Evolutionary conservation across 2,888 invertebrate genomes (phyloP).

Genomic region (Meiosimyza decipiens): DNA sequence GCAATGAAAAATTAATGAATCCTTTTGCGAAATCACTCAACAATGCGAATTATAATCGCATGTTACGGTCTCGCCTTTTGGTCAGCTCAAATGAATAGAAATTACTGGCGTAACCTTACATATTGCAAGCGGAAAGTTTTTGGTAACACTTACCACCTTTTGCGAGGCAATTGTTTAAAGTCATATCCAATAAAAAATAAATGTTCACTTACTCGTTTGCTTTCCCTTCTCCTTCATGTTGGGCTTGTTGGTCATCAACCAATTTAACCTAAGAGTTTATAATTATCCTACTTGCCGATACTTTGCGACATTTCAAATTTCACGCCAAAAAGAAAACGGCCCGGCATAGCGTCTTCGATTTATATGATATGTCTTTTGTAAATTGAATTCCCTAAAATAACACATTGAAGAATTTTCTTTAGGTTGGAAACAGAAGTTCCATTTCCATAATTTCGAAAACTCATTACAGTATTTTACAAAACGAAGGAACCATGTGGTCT

Average conservation of each 20-base stretch:
- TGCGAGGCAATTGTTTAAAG: not conserved
- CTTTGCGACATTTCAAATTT: constrained; percentile 34
- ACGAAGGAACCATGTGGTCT: no score
- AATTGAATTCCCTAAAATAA: no score
- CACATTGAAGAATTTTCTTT: no score
- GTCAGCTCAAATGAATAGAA: not conserved
- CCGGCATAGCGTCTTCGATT: no score
- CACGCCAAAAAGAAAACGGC: no score
- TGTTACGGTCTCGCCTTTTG: constrained; percentile 26
- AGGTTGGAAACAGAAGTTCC: no score
- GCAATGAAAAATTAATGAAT: constrained; percentile 39
- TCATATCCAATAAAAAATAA: constrained; percentile 33
- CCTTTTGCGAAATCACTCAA: constrained; percentile 41
- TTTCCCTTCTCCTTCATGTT: not conserved
- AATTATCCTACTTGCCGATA: constrained; percentile 4
- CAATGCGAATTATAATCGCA: constrained; percentile 39
- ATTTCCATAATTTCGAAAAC: no score
- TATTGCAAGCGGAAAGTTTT: constrained; percentile 25
- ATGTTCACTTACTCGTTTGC: constrained; percentile 33
- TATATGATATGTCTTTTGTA: no score
- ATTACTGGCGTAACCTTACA: not conserved
- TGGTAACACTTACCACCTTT: not conserved
- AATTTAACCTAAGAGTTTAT: not conserved
- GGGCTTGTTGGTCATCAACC: not conserved
- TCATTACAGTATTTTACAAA: no score